phyloP scores from a whole-genome alignment of 2,797 vertebrate species.

The Macroramphosus scolopax region DNA sequence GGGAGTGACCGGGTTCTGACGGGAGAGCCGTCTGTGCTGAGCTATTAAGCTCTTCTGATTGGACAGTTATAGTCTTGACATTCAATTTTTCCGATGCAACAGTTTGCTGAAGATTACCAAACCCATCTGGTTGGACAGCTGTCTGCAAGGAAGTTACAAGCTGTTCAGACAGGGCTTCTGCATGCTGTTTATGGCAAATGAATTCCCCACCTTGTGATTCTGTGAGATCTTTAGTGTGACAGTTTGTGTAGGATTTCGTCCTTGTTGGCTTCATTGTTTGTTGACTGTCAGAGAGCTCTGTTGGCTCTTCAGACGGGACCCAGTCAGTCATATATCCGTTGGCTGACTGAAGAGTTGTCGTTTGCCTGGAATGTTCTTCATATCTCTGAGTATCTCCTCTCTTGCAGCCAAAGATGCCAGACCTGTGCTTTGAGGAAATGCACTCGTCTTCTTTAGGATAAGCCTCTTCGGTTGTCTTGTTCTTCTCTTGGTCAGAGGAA shows the following conservation, averaged over 20 bases:
- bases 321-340: slow-evolving; percentile 29
- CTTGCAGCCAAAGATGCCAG: slow-evolving; percentile 63
- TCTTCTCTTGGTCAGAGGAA: slow-evolving; percentile 67
- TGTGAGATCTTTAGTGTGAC: slow-evolving; percentile 38
- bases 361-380: slow-evolving; percentile 61
- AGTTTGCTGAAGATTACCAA: slow-evolving; percentile 31
- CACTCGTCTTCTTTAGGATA: slow-evolving; percentile 70
- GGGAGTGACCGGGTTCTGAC: slow-evolving; percentile 16
- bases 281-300: slow-evolving; percentile 25
- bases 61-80: slow-evolving; percentile 16
- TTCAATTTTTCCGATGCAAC: slow-evolving; percentile 43
- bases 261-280: slow-evolving; percentile 33
- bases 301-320: slow-evolving; percentile 22
- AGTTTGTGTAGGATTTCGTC: slow-evolving; percentile 41
- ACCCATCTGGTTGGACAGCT: slow-evolving; percentile 35
- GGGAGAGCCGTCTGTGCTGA: slow-evolving; percentile 23
- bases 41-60: slow-evolving; percentile 19
- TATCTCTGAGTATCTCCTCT: slow-evolving; percentile 64
- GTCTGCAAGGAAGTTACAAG: slow-evolving; percentile 27
- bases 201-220: slow-evolving; percentile 58
- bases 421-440: slow-evolving; percentile 71
- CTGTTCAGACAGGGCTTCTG: slow-evolving; percentile 36
- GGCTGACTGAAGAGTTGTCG: slow-evolving; percentile 41
- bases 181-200: slow-evolving; percentile 45
- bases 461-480: slow-evolving; percentile 62